Percentiles rank a stretch among this genome's conserved stretches.
Conservation (phyloP, 1,140 invertebrate genomes). For the Globodera rostochiensis region DNA sequence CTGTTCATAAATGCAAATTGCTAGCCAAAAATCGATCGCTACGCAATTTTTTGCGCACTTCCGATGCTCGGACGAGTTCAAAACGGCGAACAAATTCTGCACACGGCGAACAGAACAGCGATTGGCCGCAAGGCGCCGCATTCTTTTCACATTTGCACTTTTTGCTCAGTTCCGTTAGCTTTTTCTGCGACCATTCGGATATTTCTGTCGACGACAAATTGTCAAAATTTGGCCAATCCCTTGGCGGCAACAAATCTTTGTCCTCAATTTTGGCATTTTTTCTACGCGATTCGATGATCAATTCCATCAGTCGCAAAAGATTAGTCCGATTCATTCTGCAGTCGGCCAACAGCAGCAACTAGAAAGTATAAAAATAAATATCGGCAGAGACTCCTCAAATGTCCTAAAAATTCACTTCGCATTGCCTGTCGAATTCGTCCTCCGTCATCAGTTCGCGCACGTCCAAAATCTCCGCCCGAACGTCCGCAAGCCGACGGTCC, state of each 20-base stretch:
- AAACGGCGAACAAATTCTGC: neutral
- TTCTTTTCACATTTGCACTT: neutral
- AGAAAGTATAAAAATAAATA: constrained; percentile 22
- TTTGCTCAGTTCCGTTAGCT: neutral
- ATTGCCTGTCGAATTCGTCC: constrained; percentile 30
- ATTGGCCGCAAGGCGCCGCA: no score
- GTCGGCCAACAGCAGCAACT: constrained; percentile 33
- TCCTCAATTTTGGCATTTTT: neutral
- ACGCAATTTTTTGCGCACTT: neutral
- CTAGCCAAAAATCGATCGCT: neutral
- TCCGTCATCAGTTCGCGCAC: constrained; percentile 30
- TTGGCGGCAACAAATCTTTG: neutral
- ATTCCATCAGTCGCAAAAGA: constrained; percentile 28
- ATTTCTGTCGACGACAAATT: neutral
- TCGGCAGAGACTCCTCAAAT: no score
- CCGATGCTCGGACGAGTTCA: constrained; percentile 2
- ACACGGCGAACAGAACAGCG: neutral
- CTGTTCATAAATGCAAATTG: neutral
- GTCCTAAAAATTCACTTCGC: constrained; percentile 17
- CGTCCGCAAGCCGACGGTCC: constrained; percentile 27
- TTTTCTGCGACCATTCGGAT: neutral
- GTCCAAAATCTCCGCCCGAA: constrained; percentile 30
- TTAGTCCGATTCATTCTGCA: constrained; percentile 25
- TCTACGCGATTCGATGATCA: constrained; percentile 24
- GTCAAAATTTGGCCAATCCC: neutral